These are phyloP conservation scores for Cephonodes hylas DNA, from an alignment of 2,888 invertebrate genomes.

Conservation along the genomic window DNA sequence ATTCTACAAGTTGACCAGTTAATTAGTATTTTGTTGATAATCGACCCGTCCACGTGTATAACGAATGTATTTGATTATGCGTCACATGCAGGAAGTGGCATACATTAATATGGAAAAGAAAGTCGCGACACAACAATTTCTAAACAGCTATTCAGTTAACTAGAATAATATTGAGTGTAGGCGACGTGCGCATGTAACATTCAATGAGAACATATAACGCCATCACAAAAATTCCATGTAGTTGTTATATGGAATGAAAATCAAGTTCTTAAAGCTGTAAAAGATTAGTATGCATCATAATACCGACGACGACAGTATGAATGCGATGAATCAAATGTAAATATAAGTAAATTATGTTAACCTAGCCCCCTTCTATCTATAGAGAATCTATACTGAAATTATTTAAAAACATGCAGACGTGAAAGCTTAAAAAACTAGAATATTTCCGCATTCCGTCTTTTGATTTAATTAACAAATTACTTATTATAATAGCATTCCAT, in stretches of 20 bases:
- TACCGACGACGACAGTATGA: too few species aligned
- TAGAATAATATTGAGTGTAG: not conserved
- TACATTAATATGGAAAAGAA: slow-evolving; percentile 1
- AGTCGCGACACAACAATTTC: not conserved
- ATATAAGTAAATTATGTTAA: too few species aligned
- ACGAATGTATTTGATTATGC: not conserved
- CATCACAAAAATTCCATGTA: not conserved
- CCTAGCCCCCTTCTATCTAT: too few species aligned
- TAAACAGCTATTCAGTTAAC: not conserved
- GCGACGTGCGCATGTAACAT: not conserved
- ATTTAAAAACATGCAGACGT: slow-evolving; percentile 30
- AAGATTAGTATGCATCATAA: too few species aligned
- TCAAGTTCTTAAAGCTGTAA: too few species aligned
- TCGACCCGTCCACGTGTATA: not conserved
- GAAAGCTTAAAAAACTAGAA: too few species aligned
- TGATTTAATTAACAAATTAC: too few species aligned
- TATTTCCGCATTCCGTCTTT: too few species aligned
- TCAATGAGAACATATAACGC: slow-evolving; percentile 16
- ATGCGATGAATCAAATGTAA: too few species aligned
- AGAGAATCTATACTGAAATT: slow-evolving; percentile 38
- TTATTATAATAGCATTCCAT: too few species aligned
- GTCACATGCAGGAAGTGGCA: slow-evolving; percentile 9
- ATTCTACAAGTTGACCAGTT: not conserved
- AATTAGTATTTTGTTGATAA: not conserved
- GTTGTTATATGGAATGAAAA: too few species aligned